phyloP scores from a whole-genome alignment of 2,797 vertebrate species.

The Xenentodon cancila region DNA sequence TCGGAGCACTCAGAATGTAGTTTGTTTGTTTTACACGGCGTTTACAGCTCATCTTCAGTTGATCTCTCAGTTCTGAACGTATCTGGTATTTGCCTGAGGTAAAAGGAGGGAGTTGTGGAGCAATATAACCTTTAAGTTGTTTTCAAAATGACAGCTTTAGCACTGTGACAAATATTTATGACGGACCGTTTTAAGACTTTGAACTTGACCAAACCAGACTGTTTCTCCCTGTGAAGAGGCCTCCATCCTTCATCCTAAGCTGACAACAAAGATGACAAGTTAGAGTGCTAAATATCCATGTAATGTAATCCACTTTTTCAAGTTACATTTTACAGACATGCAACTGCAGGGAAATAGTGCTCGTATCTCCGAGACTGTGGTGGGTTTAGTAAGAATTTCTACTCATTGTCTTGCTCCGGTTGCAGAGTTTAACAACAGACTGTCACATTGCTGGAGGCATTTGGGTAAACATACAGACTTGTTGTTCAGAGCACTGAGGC shows the following conservation, averaged over 20 bases:
- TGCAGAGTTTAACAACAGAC: constrained; percentile 30
- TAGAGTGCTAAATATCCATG: constrained; percentile 17
- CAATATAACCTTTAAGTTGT: constrained; percentile 59
- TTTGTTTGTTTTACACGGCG: constrained; percentile 8
- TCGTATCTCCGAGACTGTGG: not conserved
- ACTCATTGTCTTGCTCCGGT: constrained; percentile 23
- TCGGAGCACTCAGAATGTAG: too few species aligned
- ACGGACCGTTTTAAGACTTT: constrained; percentile 66
- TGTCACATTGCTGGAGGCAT: constrained; percentile 18
- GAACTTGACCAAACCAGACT: constrained; percentile 71
- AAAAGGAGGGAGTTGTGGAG: constrained; percentile 31
- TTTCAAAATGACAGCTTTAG: constrained; percentile 76
- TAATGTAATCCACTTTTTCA: constrained; percentile 38
- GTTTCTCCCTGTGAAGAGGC: constrained; percentile 34
- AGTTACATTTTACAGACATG: constrained; percentile 20
- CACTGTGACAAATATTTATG: constrained; percentile 67
- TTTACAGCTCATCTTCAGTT: constrained; percentile 31
- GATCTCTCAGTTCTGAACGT: constrained; percentile 10
- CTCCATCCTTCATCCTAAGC: constrained; percentile 14
- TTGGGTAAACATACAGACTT: constrained; percentile 40
- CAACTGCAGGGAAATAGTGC: not conserved
- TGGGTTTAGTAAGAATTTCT: constrained; percentile 19
- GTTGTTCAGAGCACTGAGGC: constrained; percentile 48
- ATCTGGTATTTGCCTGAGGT: constrained; percentile 55
- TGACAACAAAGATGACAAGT: constrained; percentile 57